A percentile compares a stretch with the other conserved stretches of the same genome.
Evolutionary conservation across 2,888 invertebrate species (phyloP).

Genomic region (Zelleria hepariella): DNA sequence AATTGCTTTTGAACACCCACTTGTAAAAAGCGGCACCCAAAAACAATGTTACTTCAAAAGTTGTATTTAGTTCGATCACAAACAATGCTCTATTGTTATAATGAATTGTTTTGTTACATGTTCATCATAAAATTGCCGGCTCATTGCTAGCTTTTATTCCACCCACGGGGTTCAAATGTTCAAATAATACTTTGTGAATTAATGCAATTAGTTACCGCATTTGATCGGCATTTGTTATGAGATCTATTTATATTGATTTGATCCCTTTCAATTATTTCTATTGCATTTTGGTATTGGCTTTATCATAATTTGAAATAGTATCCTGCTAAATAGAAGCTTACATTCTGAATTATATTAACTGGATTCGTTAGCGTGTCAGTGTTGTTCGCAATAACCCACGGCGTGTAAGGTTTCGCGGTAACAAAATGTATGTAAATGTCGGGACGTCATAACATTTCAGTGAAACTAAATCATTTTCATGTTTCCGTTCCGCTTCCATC

Average conservation of each 20-base stretch:
- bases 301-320: too few species aligned
- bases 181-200: slow-evolving; percentile 19
- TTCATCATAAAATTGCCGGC: slow-evolving; percentile 40
- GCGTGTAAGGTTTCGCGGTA: slow-evolving; percentile 23
- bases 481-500: slow-evolving; percentile 45
- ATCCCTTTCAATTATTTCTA: slow-evolving; percentile 12
- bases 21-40: slow-evolving; percentile 20
- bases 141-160: slow-evolving; percentile 54
- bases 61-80: slow-evolving; percentile 35
- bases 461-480: slow-evolving; percentile 49
- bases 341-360: too few species aligned
- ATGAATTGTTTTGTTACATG: slow-evolving; percentile 56
- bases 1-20: slow-evolving; percentile 31
- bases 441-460: slow-evolving; percentile 34
- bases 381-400: slow-evolving; percentile 16
- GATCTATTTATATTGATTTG: neutral
- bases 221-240: neutral
- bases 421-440: slow-evolving; percentile 22
- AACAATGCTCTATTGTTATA: slow-evolving; percentile 60
- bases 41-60: slow-evolving; percentile 13
- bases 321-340: too few species aligned
- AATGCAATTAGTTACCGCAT: slow-evolving; percentile 8
- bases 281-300: neutral
- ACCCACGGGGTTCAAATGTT: slow-evolving; percentile 44
- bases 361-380: neutral